phyloP scores from a whole-genome alignment of 2,888 invertebrate genomes.

The Habrosyne pyritoides region DNA sequence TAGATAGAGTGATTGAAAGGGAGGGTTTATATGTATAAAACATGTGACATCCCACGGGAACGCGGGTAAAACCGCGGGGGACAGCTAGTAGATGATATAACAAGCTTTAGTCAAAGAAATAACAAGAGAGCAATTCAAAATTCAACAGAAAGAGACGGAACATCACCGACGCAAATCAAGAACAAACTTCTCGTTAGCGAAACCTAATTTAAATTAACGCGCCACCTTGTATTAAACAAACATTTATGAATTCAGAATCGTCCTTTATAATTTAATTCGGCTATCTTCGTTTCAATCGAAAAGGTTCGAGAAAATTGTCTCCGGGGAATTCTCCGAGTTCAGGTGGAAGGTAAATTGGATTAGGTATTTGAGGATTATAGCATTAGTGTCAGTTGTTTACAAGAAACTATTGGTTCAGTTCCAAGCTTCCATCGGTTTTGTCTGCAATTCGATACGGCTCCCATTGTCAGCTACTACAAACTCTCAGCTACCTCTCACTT shows the following conservation, averaged over 20 bases:
- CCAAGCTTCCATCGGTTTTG: not conserved
- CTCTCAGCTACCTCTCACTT: too few relatives aligned
- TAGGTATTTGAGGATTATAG: not conserved
- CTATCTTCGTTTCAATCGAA: not conserved
- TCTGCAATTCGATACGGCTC: not conserved
- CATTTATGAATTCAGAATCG: not conserved
- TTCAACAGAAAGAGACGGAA: not conserved
- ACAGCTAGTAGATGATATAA: too few relatives aligned
- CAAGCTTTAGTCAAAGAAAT: too few relatives aligned
- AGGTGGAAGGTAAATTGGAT: not conserved
- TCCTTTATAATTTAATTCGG: not conserved
- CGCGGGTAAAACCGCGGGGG: too few relatives aligned
- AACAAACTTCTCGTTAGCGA: not conserved
- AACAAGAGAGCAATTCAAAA: not conserved
- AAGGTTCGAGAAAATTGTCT: not conserved
- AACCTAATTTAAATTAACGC: constrained; percentile 2
- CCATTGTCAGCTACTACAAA: too few relatives aligned
- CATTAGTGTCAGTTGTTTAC: not conserved
- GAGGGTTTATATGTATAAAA: too few relatives aligned
- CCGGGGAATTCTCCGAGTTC: not conserved
- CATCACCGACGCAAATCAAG: not conserved
- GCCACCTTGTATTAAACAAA: not conserved
- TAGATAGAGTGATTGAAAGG: too few relatives aligned
- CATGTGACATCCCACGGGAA: too few relatives aligned
- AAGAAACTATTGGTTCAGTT: not conserved